phyloP scores from a whole-genome alignment of 2,888 invertebrate genomes.

The Ellobium chinense region DNA sequence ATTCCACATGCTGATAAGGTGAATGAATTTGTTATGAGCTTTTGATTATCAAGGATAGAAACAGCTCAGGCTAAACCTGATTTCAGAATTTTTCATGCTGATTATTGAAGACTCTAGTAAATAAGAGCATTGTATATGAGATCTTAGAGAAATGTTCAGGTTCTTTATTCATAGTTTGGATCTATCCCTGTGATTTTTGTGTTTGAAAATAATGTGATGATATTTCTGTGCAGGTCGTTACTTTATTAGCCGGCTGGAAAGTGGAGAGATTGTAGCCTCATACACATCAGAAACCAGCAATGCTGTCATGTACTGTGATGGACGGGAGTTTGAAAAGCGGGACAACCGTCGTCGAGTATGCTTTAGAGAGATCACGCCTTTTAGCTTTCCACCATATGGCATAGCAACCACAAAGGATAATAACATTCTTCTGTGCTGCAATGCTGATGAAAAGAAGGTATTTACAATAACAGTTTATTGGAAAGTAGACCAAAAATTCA shows the following conservation, averaged over 20 bases:
- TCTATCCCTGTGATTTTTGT: too few relatives aligned
- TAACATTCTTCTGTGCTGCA: conserved; percentile 39
- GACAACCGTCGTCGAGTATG: neutral
- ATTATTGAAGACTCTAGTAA: too few relatives aligned
- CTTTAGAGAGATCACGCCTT: neutral
- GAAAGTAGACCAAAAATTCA: too few relatives aligned
- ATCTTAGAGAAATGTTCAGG: too few relatives aligned
- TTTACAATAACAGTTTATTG: too few relatives aligned
- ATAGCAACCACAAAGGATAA: conserved; percentile 47
- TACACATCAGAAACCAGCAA: neutral
- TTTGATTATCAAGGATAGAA: too few relatives aligned
- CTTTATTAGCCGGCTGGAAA: neutral
- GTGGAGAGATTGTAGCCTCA: conserved; percentile 34
- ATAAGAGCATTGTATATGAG: too few relatives aligned
- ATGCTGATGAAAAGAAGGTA: conserved; percentile 14
- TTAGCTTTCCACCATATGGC: conserved; percentile 34
- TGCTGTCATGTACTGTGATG: neutral
- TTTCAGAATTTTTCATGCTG: too few relatives aligned
- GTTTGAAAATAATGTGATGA: neutral
- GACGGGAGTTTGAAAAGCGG: neutral
- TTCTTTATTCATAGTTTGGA: too few relatives aligned
- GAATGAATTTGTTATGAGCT: too few relatives aligned
- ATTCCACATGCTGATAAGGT: too few relatives aligned
- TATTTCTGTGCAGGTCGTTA: conserved; percentile 20
- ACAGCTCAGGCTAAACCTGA: too few relatives aligned